Percentiles rank a stretch among this genome's conserved stretches.
These are phyloP conservation scores for Catocala nupta DNA, from an alignment of 2,888 invertebrate species.

Conservation along the genomic window DNA sequence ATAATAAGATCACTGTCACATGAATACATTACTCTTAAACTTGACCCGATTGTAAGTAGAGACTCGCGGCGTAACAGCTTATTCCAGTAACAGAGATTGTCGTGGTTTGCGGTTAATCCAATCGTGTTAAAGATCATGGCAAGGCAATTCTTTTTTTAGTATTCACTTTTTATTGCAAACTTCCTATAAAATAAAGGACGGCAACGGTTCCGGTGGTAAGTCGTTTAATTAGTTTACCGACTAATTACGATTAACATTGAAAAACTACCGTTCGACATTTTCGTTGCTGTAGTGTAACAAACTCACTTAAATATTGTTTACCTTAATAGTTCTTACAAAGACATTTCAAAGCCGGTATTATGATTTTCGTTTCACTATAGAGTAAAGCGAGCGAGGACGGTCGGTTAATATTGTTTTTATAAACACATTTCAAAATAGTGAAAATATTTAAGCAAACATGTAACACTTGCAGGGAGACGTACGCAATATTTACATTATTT, in stretches of 20 bases:
- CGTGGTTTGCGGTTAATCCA: constrained; percentile 43
- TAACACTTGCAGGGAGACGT: constrained; percentile 8
- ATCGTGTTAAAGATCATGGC: constrained; percentile 46
- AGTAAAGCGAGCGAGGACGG: constrained; percentile 15
- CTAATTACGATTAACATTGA: constrained; percentile 55
- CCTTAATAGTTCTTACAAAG: constrained; percentile 47
- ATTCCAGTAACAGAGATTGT: constrained; percentile 43
- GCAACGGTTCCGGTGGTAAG: constrained; percentile 61
- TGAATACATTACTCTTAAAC: constrained; percentile 40
- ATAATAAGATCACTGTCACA: constrained; percentile 28
- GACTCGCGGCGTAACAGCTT: constrained; percentile 41
- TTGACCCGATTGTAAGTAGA: constrained; percentile 55
- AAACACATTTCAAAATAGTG: constrained; percentile 17
- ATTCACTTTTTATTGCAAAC: constrained; percentile 58
- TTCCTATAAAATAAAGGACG: constrained; percentile 70
- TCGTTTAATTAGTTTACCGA: constrained; percentile 55
- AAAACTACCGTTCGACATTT: constrained; percentile 48
- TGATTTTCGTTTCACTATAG: constrained; percentile 39
- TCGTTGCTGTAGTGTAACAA: constrained; percentile 27
- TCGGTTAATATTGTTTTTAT: constrained; percentile 35
- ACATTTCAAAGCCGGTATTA: constrained; percentile 47
- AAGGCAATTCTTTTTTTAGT: constrained; percentile 40
- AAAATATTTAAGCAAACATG: constrained; percentile 23
- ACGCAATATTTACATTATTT: constrained; percentile 7
- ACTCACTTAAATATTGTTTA: constrained; percentile 28